Conservation (phyloP, 2,797 vertebrate species). For the Coregonus suidteri region DNA sequence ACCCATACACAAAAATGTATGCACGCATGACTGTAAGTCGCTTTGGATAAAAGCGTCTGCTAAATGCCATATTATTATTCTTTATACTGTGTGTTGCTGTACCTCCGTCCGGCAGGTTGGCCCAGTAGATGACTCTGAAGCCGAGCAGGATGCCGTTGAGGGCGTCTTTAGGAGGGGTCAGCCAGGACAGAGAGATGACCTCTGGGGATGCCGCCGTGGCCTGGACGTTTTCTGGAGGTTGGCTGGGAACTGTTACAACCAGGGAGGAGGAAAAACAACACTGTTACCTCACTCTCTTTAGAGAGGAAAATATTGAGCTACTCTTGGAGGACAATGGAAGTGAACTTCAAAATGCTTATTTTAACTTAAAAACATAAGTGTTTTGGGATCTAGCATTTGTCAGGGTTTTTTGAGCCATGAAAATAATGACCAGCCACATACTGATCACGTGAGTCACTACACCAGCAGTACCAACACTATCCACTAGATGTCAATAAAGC, state of each 20-base stretch:
- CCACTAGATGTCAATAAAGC: neutral
- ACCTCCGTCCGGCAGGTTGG: conserved; percentile 97
- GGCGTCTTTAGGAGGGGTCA: conserved; percentile 89
- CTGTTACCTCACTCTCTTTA: neutral
- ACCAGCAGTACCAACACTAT: neutral
- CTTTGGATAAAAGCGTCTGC: too few species aligned
- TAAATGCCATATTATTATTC: too few species aligned
- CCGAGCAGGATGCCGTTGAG: conserved; percentile 96
- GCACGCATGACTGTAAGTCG: too few species aligned
- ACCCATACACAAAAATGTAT: too few species aligned
- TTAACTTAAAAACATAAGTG: too few species aligned
- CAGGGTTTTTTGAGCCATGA: neutral
- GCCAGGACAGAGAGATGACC: conserved; percentile 94
- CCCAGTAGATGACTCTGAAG: conserved; percentile 97
- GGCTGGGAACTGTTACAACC: conserved; percentile 85
- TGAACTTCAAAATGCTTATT: too few species aligned
- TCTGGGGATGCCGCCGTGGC: conserved; percentile 90
- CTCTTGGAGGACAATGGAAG: neutral
- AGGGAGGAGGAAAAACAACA: neutral
- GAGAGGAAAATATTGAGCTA: neutral
- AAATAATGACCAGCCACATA: neutral
- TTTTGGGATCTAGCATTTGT: too few species aligned
- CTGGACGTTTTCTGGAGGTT: conserved; percentile 93
- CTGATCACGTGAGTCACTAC: neutral
- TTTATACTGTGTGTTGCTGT: conserved; percentile 9